A percentile compares a stretch with the other conserved stretches of the same genome.
Conservation (phyloP, 2,888 invertebrate genomes). For the Ellobium chinense region DNA sequence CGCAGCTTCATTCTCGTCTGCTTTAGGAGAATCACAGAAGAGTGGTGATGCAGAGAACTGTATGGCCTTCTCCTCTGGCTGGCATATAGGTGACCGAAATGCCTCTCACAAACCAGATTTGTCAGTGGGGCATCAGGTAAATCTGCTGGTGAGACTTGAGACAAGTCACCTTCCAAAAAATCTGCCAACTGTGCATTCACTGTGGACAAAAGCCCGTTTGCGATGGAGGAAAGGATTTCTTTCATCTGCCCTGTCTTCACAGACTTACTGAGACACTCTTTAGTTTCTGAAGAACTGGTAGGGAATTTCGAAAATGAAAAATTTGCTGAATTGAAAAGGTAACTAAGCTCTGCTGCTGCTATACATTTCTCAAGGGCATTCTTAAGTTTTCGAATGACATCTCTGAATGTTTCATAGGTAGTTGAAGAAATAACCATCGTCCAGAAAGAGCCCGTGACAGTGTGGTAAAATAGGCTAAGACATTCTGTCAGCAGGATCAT, state of each 20-base stretch:
- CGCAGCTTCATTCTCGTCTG: not conserved
- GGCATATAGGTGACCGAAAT: not conserved
- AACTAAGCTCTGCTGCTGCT: no score
- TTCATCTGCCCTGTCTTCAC: no score
- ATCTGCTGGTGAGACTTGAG: not conserved
- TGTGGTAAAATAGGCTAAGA: no score
- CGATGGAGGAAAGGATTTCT: not conserved
- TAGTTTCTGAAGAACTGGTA: no score
- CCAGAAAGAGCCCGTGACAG: slow-evolving; percentile 22
- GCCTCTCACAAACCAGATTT: not conserved
- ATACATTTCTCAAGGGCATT: not conserved
- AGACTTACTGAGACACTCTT: no score
- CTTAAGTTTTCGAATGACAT: not conserved
- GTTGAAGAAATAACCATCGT: not conserved
- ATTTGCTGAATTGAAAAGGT: no score
- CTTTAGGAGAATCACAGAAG: not conserved
- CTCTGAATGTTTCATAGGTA: slow-evolving; percentile 59
- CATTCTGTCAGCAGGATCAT: no score
- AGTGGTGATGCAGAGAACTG: not conserved
- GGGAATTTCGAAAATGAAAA: no score
- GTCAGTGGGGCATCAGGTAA: not conserved
- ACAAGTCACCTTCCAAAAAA: not conserved
- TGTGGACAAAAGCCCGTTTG: not conserved
- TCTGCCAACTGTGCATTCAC: not conserved
- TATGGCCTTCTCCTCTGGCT: not conserved